Evolutionary conservation across 53 echinoderm and acorn worm genomes (phyloP), one percentile per base, ranked within the genome.

Genomic region (Patiria pectinifera): DNA sequence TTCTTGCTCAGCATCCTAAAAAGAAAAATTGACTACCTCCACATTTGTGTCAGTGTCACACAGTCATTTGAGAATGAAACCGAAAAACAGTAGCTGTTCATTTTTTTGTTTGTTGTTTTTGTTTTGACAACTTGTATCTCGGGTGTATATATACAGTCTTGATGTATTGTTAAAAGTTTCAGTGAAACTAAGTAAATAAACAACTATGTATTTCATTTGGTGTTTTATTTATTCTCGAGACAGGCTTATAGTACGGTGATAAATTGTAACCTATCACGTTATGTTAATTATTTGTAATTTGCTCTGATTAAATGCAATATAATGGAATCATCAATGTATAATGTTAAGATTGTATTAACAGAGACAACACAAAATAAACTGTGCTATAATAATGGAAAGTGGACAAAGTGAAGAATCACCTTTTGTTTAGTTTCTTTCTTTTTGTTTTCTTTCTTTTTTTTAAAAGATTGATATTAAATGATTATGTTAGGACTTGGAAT

Each of bases 301-400:
- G 90, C 90, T 90, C 90, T 80, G 90, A 90, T 90, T 90, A 90
- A 80, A 81, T 90, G 90, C 90, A 90, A 90, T 90, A 90, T 90
- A 90, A 90, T 90, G 90, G 90, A 90, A 90, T 90, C 81, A n/a
- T 90, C 88, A 81, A 59, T 90, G 90, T 90, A 76, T 62, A 87
- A 80, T 90, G 90, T 90, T 19, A 81, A 90, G 81, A 90, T 80
- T 90, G 90, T 90, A 90, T 90, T 80, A 90, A 90, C 81, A 69
- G 90, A 90, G 47, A 90, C 44, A 53, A 53, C 53, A 53, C 53
- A 76, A 81, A 80, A 90, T 90, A 90, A 90, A 90, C 69, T 90
- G 90, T 90, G 90, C 90, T 90, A 90, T 69, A 59, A 90, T 81
- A 90, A 90, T 47, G 90, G 69, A 90, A 66, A 90, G 72, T 53